Percentiles rank a stretch among this genome's conserved stretches.
Evolutionary conservation across 2,888 invertebrate species (phyloP).

Genomic region (Heliconius erato): DNA sequence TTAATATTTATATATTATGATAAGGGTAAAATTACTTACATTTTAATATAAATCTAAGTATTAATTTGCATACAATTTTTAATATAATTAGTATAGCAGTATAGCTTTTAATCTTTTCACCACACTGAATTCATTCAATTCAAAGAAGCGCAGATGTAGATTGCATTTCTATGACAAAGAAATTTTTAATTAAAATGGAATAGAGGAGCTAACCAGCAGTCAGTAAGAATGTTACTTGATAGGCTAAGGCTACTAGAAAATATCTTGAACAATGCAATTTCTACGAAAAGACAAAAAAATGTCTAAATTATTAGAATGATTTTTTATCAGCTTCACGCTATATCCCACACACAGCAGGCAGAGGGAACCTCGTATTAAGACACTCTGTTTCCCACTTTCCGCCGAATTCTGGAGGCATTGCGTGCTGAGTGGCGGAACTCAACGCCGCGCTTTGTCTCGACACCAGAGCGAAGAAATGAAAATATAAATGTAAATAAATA

Average conservation of each 20-base stretch:
- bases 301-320: neutral
- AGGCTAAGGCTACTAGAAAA: slow-evolving; percentile 4
- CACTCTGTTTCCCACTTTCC: too few species aligned
- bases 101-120: neutral
- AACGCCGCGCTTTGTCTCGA: too few species aligned
- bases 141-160: slow-evolving; percentile 11
- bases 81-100: neutral
- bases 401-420: too few species aligned
- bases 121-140: neutral
- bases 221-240: slow-evolving; percentile 5
- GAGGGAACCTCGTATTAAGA: too few species aligned
- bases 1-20: neutral
- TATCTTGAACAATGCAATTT: neutral
- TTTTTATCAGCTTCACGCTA: too few species aligned
- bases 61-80: neutral
- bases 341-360: too few species aligned
- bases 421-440: too few species aligned
- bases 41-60: too few species aligned
- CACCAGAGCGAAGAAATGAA: too few species aligned
- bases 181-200: slow-evolving; percentile 19
- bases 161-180: slow-evolving; percentile 17
- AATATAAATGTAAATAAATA: too few species aligned
- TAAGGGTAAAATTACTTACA: neutral
- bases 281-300: neutral
- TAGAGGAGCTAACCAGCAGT: slow-evolving; percentile 1